phyloP scores from a whole-genome alignment of 2,888 invertebrate species.

The Yponomeuta evonymella region DNA sequence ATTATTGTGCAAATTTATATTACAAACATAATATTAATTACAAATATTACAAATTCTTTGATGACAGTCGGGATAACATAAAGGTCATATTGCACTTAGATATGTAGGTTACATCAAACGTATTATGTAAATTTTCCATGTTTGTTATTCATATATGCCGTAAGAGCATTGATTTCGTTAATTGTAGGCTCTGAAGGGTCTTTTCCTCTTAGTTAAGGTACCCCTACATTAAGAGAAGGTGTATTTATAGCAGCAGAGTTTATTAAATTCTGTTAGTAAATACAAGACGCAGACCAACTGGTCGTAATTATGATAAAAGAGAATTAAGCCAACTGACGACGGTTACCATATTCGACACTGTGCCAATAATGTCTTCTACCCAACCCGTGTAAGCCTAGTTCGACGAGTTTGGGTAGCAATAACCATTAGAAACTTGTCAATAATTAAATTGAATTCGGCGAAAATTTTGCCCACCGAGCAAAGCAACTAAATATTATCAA shows the following conservation, averaged over 20 bases:
- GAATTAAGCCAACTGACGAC: neutral
- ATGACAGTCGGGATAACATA: neutral
- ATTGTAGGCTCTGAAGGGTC: neutral
- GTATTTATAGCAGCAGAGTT: too few relatives aligned
- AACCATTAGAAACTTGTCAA: conserved; percentile 1
- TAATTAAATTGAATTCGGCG: neutral
- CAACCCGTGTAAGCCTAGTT: neutral
- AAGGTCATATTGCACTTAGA: neutral
- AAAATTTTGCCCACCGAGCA: neutral
- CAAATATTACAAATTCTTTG: neutral
- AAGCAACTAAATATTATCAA: neutral
- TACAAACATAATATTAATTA: too few relatives aligned
- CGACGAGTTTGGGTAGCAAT: neutral
- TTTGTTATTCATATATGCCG: neutral
- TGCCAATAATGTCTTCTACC: neutral
- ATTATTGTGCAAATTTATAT: too few relatives aligned
- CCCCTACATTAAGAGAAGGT: too few relatives aligned
- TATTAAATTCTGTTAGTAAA: too few relatives aligned
- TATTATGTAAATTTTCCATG: neutral
- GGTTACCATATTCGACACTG: neutral
- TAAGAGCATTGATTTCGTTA: neutral
- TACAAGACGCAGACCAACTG: neutral
- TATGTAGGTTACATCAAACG: neutral
- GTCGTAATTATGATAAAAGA: neutral
- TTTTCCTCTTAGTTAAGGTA: too few relatives aligned